phyloP scores from a whole-genome alignment of 2,888 invertebrate species.

The Acleris sparsana region DNA sequence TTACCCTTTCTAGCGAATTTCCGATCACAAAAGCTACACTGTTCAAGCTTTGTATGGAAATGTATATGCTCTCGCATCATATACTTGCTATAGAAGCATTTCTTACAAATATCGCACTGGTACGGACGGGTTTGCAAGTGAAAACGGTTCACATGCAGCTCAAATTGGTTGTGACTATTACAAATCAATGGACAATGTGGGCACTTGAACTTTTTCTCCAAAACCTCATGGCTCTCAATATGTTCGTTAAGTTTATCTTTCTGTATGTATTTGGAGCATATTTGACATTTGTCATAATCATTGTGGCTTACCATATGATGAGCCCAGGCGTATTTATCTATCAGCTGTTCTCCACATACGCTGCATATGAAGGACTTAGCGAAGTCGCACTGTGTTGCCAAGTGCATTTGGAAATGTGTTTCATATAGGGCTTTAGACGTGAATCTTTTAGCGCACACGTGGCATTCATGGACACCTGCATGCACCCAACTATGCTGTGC shows the following conservation, averaged over 20 bases:
- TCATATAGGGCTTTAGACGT: constrained; percentile 13
- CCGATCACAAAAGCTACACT: constrained; percentile 40
- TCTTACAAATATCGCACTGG: constrained; percentile 41
- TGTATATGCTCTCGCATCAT: constrained; percentile 40
- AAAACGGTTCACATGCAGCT: constrained; percentile 43
- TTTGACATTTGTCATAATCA: constrained; percentile 3
- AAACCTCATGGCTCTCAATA: constrained; percentile 6
- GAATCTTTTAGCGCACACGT: constrained; percentile 18
- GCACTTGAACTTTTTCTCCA: constrained; percentile 4
- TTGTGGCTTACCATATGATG: constrained; percentile 19
- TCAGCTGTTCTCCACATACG: constrained; percentile 8
- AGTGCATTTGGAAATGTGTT: constrained; percentile 15
- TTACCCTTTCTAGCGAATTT: constrained; percentile 39
- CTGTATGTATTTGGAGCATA: constrained; percentile 11
- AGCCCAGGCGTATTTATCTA: constrained; percentile 5
- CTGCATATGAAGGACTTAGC: not conserved
- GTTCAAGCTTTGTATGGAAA: constrained; percentile 32
- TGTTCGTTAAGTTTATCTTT: not conserved
- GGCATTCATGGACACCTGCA: constrained; percentile 19
- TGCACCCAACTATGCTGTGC: constrained; percentile 13
- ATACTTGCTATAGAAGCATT: constrained; percentile 42
- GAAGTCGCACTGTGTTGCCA: not conserved
- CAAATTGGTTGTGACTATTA: constrained; percentile 38
- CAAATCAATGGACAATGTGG: constrained; percentile 24
- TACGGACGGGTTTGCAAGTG: constrained; percentile 44